Percentiles rank a stretch among this genome's conserved stretches.
Evolutionary conservation across 2,797 vertebrate species (phyloP).

Genomic region (Botia almorhae): DNA sequence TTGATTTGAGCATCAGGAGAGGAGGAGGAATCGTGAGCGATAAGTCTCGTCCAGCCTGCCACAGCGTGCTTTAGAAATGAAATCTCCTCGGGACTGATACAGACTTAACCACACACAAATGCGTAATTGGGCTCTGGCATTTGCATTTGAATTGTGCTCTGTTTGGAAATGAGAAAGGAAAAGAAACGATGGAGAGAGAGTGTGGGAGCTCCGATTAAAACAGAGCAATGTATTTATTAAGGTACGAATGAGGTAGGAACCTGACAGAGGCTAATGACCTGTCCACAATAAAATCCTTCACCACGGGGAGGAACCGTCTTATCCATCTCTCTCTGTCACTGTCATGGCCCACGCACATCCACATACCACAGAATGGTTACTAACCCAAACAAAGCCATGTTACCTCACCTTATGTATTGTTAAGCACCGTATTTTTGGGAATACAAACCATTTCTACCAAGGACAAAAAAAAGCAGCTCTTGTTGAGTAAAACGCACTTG

Average conservation of each 20-base stretch:
- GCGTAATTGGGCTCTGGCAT: constrained; percentile 74
- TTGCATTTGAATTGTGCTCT: constrained; percentile 76
- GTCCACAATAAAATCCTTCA: constrained; percentile 56
- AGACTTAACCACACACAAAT: constrained; percentile 69
- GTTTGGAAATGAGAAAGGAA: constrained; percentile 50
- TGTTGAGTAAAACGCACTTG: constrained; percentile 11
- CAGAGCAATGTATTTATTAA: constrained; percentile 43
- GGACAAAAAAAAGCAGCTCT: background rate
- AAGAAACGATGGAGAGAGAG: constrained; percentile 28
- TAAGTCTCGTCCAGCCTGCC: constrained; percentile 65
- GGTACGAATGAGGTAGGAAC: constrained; percentile 36
- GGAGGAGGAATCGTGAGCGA: constrained; percentile 24
- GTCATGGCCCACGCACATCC: constrained; percentile 17
- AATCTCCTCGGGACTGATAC: constrained; percentile 69
- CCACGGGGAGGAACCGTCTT: constrained; percentile 42
- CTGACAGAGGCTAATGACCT: constrained; percentile 62
- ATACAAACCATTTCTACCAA: background rate
- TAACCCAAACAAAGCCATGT: background rate
- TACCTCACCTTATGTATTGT: background rate
- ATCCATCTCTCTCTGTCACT: constrained; percentile 34
- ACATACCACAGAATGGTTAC: background rate
- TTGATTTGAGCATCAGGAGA: constrained; percentile 11
- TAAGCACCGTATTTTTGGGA: background rate
- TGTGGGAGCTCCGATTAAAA: constrained; percentile 58
- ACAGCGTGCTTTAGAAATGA: constrained; percentile 66